These are phyloP conservation scores for Hymenopus coronatus DNA, from an alignment of 2,888 invertebrate species.

Conservation along the genomic window DNA sequence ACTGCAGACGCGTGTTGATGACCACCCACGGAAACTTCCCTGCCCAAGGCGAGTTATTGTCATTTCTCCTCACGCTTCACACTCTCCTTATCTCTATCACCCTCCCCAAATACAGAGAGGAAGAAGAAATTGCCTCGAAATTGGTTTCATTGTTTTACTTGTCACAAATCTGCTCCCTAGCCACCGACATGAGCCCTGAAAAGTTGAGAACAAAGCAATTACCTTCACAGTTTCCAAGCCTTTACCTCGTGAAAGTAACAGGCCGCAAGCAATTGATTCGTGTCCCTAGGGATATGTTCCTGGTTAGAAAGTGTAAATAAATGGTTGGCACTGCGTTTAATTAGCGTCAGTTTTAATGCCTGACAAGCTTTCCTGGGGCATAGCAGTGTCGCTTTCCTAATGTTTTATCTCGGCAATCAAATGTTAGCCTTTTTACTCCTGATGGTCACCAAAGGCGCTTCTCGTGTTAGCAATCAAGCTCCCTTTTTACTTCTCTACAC, in stretches of 20 bases:
- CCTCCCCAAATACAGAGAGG: not conserved
- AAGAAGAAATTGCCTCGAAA: conserved; percentile 22
- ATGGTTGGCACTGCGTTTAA: no score
- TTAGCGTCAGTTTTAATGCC: no score
- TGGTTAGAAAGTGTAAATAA: no score
- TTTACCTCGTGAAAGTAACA: not conserved
- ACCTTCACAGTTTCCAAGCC: not conserved
- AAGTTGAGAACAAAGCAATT: conserved; percentile 4
- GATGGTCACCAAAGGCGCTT: no score
- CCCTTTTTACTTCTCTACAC: no score
- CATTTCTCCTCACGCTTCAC: conserved; percentile 21
- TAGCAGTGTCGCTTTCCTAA: no score
- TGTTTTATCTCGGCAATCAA: no score
- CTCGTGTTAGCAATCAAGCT: no score
- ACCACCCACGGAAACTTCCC: not conserved
- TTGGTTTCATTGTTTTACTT: conserved; percentile 28
- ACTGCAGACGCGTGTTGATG: no score
- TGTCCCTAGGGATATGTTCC: not conserved
- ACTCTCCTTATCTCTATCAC: not conserved
- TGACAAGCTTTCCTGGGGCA: no score
- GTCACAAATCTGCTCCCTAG: conserved; percentile 9
- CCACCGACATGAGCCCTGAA: not conserved
- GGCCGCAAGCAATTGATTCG: not conserved
- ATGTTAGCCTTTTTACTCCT: no score
- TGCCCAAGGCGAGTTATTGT: conserved; percentile 14